These are phyloP conservation scores for Drymodes brunneopygia DNA, from an alignment of 2,113 vertebrate species.

Conservation along the genomic window DNA sequence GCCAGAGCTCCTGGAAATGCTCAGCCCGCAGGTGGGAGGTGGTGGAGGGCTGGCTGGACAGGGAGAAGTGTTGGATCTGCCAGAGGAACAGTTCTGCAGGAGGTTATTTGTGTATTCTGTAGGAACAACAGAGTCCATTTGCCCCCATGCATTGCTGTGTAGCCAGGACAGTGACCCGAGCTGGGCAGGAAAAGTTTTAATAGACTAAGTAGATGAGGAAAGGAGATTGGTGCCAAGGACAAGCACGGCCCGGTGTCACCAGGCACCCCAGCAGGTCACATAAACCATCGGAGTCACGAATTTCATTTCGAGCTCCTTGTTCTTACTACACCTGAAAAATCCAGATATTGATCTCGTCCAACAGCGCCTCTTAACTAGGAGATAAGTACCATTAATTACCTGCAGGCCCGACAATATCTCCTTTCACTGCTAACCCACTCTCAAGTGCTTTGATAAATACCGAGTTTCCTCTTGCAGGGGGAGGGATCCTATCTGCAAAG, in stretches of 20 bases:
- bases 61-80: background rate
- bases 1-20: background rate
- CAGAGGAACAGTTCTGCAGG: background rate
- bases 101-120: background rate
- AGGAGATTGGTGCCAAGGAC: background rate
- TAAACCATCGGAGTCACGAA: background rate
- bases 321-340: background rate
- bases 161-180: background rate
- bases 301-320: background rate
- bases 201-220: background rate
- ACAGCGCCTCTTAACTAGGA: background rate
- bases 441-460: background rate
- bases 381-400: background rate
- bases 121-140: background rate
- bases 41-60: background rate
- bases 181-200: background rate
- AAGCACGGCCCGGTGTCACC: background rate
- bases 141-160: fast-evolving
- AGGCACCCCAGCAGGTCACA: background rate
- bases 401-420: background rate
- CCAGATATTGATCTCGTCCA: background rate
- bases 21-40: background rate
- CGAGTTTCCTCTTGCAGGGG: background rate
- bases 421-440: background rate
- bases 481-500: background rate